Evolutionary conservation across 2,888 invertebrate species (phyloP), one percentile per base, ranked within the genome.

Genomic region (Mylabris sibirica): DNA sequence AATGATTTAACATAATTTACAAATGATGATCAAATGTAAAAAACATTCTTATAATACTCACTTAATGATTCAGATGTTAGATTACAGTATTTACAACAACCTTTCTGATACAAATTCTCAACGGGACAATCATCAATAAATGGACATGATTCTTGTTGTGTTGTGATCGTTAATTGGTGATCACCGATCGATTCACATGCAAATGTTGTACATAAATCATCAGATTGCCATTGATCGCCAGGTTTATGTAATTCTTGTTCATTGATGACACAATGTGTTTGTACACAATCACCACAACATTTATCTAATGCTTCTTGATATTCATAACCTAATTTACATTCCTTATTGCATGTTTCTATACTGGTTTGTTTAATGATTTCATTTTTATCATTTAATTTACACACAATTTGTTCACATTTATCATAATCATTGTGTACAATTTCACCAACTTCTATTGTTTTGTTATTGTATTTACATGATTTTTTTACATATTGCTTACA

Each of bases 1-100:
- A 60, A 69, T 38, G 14, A 63, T 17, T 49, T 35, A 22, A n/a
- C 17, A n/a, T 3, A 57, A 60, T 11, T 8, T 26, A 14, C n/a
- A 12, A n/a, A 35, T 17, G 38, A 6, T 1, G 60, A 41, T 24
- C 49, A n/a, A 44, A 59, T 26, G 11, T 35, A 12, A n/a, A n/a
- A n/a, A n/a, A 77, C 20, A 35, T 38, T 65, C 14, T 38, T 41
- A 49, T 62, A 22, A 30, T 30, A 38, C 71, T 82, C 81, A 89
- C 89, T 85, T 72, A 87, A 84, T 4, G 86, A 77, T 9, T 82
- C 76, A 0, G 88, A 80, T 1, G 87, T 88, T 26, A 86, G 78
- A 71, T 88, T 89, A 80, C 94, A 94, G 60, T 86, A 82, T 35
- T 88, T 84, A 76, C 94, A 94, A 81, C 94, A 94, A 62, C 90